These are phyloP conservation scores for Congeria kusceri DNA, from an alignment of 2,888 invertebrate species.

Conservation along the genomic window DNA sequence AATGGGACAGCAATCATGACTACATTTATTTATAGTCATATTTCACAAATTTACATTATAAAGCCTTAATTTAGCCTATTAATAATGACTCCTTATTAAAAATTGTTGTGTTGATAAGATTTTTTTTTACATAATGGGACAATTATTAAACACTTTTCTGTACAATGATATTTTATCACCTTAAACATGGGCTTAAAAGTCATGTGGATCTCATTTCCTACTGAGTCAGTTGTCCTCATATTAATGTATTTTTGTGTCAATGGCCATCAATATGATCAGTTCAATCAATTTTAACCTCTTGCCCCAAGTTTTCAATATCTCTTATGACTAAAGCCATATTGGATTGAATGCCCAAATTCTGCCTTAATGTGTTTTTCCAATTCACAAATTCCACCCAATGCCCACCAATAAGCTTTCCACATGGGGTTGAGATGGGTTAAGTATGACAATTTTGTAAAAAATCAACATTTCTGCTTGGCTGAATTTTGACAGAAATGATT, in stretches of 20 bases:
- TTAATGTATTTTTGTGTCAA: conserved; percentile 4
- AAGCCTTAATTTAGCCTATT: too few species aligned
- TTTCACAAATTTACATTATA: too few species aligned
- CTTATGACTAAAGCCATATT: conserved; percentile 6
- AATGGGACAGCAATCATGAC: too few species aligned
- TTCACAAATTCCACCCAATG: neutral
- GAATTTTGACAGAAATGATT: conserved; percentile 57
- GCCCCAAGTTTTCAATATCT: neutral
- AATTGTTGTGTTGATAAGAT: too few species aligned
- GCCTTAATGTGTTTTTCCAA: conserved; percentile 3
- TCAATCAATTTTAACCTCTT: conserved; percentile 1
- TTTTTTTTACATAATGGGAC: too few species aligned
- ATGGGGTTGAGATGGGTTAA: conserved; percentile 52
- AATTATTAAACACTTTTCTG: too few species aligned
- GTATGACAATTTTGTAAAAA: conserved; percentile 55
- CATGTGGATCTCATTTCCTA: too few species aligned
- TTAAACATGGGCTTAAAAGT: too few species aligned
- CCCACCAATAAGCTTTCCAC: conserved; percentile 15
- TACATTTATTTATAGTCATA: too few species aligned
- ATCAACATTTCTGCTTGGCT: conserved; percentile 44
- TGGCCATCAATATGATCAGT: conserved; percentile 5
- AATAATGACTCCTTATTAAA: too few species aligned
- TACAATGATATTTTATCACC: too few species aligned
- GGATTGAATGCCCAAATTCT: neutral
- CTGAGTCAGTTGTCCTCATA: neutral